Conservation (phyloP, 2,888 invertebrate species). For the Fissipunctia ypsillon region DNA sequence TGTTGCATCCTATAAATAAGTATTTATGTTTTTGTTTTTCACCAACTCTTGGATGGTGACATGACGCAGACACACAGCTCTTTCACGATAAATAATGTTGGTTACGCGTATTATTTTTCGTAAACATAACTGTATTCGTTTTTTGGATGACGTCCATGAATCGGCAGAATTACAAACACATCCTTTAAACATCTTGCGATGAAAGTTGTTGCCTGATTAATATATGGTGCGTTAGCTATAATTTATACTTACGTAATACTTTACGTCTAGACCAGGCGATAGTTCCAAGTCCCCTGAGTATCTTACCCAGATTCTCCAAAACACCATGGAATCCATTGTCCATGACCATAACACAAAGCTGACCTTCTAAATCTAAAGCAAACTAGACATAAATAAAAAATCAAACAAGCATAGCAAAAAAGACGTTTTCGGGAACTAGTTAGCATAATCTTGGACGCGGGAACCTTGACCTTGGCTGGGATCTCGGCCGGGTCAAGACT, state of each 20-base stretch:
- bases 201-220: slow-evolving; percentile 27
- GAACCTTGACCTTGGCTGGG: slow-evolving; percentile 67
- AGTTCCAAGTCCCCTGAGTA: not conserved
- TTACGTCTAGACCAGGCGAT: not conserved
- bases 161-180: not conserved
- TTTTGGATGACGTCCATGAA: slow-evolving; percentile 43
- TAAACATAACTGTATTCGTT: not conserved
- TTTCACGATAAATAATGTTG: not conserved
- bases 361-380: slow-evolving; percentile 7
- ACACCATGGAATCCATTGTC: not conserved
- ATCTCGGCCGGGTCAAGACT: slow-evolving; percentile 62
- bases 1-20: not conserved
- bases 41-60: slow-evolving; percentile 6
- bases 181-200: not conserved
- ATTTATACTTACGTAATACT: not conserved
- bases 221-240: not conserved
- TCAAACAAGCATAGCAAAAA: slow-evolving; percentile 46
- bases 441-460: slow-evolving; percentile 48
- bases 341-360: slow-evolving; percentile 6
- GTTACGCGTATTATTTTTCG: slow-evolving; percentile 5
- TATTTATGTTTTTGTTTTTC: slow-evolving; percentile 7
- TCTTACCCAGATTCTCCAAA: not conserved
- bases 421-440: slow-evolving; percentile 56
- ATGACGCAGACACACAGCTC: slow-evolving; percentile 17
- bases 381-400: slow-evolving; percentile 31